Evolutionary conservation across 2,888 invertebrate genomes (phyloP).

Genomic region (Chloroclysta siterata): DNA sequence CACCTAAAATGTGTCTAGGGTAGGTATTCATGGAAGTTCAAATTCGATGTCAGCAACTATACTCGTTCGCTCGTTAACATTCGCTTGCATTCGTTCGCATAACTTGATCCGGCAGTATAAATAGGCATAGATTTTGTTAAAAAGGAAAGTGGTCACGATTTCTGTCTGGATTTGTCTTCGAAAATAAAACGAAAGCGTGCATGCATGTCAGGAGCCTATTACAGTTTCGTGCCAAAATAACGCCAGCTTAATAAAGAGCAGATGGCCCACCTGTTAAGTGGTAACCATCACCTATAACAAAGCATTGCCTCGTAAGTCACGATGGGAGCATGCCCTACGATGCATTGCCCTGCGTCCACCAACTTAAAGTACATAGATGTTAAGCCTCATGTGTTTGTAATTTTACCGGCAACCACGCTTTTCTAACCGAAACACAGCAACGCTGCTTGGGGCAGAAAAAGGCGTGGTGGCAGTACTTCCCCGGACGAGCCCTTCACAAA

Average conservation of each 20-base stretch:
- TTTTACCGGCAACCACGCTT: no score
- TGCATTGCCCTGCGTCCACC: no score
- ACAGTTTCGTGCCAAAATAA: background rate
- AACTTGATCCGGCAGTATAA: background rate
- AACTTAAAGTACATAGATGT: no score
- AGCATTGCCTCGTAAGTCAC: background rate
- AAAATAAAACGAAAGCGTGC: slow-evolving; percentile 3
- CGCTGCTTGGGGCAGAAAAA: no score
- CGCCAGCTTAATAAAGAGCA: no score
- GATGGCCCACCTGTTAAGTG: no score
- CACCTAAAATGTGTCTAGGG: no score
- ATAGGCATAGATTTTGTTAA: slow-evolving; percentile 14
- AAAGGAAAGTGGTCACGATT: slow-evolving; percentile 5
- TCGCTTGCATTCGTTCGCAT: background rate
- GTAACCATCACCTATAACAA: background rate
- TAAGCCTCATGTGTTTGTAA: no score
- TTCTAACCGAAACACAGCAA: no score
- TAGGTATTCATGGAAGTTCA: background rate
- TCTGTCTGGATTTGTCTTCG: slow-evolving; percentile 2
- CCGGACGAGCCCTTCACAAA: no score
- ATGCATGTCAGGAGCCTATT: background rate
- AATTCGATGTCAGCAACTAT: background rate
- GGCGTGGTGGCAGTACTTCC: no score
- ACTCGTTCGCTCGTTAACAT: background rate
- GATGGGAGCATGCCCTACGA: no score